phyloP scores from a whole-genome alignment of 2,113 vertebrate species.

The human (Homo sapiens) region DNA sequence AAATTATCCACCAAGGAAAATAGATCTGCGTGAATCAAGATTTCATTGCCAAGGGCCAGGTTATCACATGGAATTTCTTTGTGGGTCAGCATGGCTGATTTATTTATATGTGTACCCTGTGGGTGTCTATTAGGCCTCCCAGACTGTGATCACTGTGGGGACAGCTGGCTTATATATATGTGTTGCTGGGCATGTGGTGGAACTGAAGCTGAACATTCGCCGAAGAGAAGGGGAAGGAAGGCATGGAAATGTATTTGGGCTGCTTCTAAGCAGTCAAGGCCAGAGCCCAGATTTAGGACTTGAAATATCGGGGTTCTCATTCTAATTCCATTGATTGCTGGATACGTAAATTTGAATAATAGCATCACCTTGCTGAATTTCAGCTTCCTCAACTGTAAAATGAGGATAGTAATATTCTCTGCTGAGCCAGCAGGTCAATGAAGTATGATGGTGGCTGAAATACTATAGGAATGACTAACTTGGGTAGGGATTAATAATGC shows the following conservation, averaged over 20 bases:
- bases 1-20: conserved; percentile 70
- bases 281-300: neutral
- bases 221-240: neutral
- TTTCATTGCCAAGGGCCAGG: conserved; percentile 59
- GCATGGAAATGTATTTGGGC: neutral
- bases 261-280: neutral
- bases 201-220: neutral
- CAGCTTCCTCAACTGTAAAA: neutral
- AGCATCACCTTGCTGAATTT: neutral
- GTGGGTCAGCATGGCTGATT: conserved; percentile 58
- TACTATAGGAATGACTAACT: neutral
- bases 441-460: neutral
- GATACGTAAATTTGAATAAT: neutral
- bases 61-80: conserved; percentile 70
- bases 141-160: neutral
- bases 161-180: neutral
- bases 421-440: neutral
- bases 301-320: neutral
- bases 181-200: neutral
- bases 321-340: neutral
- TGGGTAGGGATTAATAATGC: neutral
- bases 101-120: neutral
- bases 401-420: neutral
- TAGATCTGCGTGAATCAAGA: conserved; percentile 67
- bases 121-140: neutral